Evolutionary conservation across 2,113 vertebrate species (phyloP).

Genomic region (Semnornis frantzii): DNA sequence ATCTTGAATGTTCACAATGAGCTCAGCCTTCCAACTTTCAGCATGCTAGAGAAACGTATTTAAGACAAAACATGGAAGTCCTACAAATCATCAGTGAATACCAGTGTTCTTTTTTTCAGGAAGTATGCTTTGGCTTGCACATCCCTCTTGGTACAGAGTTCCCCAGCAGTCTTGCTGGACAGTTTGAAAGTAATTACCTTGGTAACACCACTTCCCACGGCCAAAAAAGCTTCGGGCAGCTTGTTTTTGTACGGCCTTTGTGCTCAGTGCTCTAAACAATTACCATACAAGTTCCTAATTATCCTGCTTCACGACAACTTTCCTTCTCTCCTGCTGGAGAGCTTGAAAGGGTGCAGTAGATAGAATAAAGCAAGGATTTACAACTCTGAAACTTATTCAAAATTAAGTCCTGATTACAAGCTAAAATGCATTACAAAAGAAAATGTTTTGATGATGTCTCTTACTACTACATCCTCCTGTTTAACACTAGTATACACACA

Average conservation of each 20-base stretch:
- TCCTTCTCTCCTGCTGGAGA: slow-evolving; percentile 25
- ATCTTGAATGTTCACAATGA: slow-evolving; percentile 68
- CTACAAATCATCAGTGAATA: slow-evolving; percentile 67
- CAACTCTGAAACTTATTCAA: slow-evolving; percentile 1
- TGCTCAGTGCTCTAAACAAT: slow-evolving; percentile 21
- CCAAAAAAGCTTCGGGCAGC: slow-evolving; percentile 27
- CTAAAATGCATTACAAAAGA: slow-evolving; percentile 13
- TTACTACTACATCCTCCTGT: slow-evolving; percentile 18
- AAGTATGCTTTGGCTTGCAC: slow-evolving; percentile 52
- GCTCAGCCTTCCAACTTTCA: slow-evolving; percentile 64
- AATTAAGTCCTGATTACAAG: neutral
- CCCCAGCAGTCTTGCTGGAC: slow-evolving; percentile 21
- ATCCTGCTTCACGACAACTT: slow-evolving; percentile 57
- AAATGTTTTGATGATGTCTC: slow-evolving; percentile 34
- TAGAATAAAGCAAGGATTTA: slow-evolving; percentile 58
- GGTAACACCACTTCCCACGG: slow-evolving; percentile 58
- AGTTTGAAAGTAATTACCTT: slow-evolving; percentile 60
- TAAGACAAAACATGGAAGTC: slow-evolving; percentile 81
- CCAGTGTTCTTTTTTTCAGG: slow-evolving; percentile 67
- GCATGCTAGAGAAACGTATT: slow-evolving; percentile 68
- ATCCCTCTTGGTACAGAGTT: slow-evolving; percentile 39
- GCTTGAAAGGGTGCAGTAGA: neutral
- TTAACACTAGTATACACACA: neutral
- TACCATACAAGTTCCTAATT: slow-evolving; percentile 40
- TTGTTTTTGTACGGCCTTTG: slow-evolving; percentile 53